phyloP scores from a whole-genome alignment of 2,888 invertebrate species.

The Nephrotoma appendiculata region DNA sequence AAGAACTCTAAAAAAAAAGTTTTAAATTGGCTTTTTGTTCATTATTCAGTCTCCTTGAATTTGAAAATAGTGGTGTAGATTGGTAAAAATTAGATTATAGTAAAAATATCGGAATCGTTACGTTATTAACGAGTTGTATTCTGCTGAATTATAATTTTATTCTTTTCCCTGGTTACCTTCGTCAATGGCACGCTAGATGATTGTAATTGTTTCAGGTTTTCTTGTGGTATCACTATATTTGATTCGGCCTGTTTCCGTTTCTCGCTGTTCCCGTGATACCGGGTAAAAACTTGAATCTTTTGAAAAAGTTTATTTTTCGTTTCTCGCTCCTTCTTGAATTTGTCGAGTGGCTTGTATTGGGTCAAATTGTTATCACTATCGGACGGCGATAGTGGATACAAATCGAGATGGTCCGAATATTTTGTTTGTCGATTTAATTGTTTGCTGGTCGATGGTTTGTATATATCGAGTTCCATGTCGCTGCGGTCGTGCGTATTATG shows the following conservation, averaged over 20 bases:
- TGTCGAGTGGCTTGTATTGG: slow-evolving; percentile 27
- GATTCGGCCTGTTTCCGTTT: slow-evolving; percentile 13
- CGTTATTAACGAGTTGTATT: slow-evolving; percentile 23
- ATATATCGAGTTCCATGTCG: slow-evolving; percentile 25
- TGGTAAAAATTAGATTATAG: neutral
- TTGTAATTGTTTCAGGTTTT: slow-evolving; percentile 52
- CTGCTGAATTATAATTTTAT: slow-evolving; percentile 66
- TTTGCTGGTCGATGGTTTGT: slow-evolving; percentile 18
- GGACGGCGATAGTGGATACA: slow-evolving; percentile 19
- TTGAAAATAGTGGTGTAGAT: neutral
- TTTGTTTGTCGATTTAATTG: slow-evolving; percentile 19
- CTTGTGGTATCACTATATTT: slow-evolving; percentile 39
- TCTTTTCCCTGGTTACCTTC: slow-evolving; percentile 68
- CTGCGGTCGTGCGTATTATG: slow-evolving; percentile 10
- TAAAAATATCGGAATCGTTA: neutral
- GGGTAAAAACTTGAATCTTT: slow-evolving; percentile 34
- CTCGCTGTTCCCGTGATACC: slow-evolving; percentile 23
- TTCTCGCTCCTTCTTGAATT: slow-evolving; percentile 33
- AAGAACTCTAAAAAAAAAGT: neutral
- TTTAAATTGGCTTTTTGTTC: neutral
- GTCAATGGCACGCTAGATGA: slow-evolving; percentile 51
- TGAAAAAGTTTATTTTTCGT: slow-evolving; percentile 37
- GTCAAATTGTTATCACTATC: slow-evolving; percentile 18
- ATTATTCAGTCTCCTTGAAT: neutral
- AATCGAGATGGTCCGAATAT: slow-evolving; percentile 22